Base-by-base conservation (phyloP, 2,888 invertebrate species). In the Calameuta filiformis region DNA sequence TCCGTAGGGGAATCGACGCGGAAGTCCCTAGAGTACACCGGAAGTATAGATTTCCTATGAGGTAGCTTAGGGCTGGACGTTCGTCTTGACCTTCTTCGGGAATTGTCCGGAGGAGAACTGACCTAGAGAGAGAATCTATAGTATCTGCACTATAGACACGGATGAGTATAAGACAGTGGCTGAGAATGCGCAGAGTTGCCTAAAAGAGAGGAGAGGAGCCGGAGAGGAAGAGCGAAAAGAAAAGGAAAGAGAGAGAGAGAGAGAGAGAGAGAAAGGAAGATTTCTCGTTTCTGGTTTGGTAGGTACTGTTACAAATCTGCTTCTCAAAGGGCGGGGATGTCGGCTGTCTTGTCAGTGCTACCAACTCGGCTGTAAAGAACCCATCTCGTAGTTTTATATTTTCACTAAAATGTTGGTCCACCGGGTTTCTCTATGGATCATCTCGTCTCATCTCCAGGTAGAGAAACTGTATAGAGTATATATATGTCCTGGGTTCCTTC, bases 281-380 rank as follows among this genome's bases (percentile, higher is more conserved):
- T 83, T 84, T 82, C 82, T 82, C 77, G 79, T 79, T 83, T 81
- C 83, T 79, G 81, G 82, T 81, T 84, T 80, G 85, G 80, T 84
- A 79, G 83, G 81, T 83, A 83, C 81, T 85, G 84, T 85, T 86
- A 86, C 86, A 87, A 87, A 87, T 87, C 85, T 84, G 83, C 82
- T 80, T 80, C 76, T 79, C 84, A 81, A 87, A 86, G 86, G 88
- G 87, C 89, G 87, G 87, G 84, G 87, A 87, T 89, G 90, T 90
- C 87, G 89, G 87, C 88, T 89, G 89, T 89, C 90, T 88, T 89
- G 89, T 89, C 84, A 80, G 85, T 85, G 89, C 90, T 89, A 89
- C 89, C 89, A 87, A 86, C 87, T 86, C 85, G 87, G 79, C 87
- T 87, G 85, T 89, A 87, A 89, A 86, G 87, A 88, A 87, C 87